Evolutionary conservation across 2,797 vertebrate genomes (phyloP).

Genomic region (Chelon labrosus): DNA sequence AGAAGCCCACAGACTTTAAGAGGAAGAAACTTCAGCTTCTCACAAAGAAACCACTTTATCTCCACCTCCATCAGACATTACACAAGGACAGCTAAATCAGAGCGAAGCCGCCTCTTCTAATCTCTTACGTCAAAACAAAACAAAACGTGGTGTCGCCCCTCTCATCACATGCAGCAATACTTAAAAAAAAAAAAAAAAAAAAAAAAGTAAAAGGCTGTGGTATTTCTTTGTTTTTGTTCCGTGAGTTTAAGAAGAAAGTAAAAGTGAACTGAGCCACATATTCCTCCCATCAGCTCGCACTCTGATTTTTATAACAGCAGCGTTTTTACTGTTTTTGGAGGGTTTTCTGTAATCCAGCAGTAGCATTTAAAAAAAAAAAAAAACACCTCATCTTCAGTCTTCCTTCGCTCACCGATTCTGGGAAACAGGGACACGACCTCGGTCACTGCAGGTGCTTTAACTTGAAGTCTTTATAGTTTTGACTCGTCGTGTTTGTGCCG

Average conservation of each 20-base stretch:
- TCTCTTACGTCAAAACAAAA: constrained; percentile 34
- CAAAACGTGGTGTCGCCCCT: constrained; percentile 27
- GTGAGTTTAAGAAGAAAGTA: constrained; percentile 28
- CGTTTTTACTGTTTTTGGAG: neutral
- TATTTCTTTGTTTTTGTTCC: constrained; percentile 1
- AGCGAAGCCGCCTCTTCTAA: constrained; percentile 7
- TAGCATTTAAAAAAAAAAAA: constrained; percentile 11
- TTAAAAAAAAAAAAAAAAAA: constrained; percentile 11
- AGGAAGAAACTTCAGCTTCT: constrained; percentile 98
- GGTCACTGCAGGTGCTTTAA: constrained; percentile 35
- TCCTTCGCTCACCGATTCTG: constrained; percentile 44
- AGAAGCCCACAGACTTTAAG: constrained; percentile 99
- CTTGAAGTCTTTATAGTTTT: constrained; percentile 9
- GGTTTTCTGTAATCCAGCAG: constrained; percentile 11
- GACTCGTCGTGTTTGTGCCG: constrained; percentile 10
- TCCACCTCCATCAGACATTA: constrained; percentile 97
- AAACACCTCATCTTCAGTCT: constrained; percentile 52
- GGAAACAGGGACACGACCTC: neutral
- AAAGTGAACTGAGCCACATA: constrained; percentile 39
- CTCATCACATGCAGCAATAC: constrained; percentile 71
- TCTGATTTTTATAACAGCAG: constrained; percentile 12
- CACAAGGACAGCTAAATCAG: constrained; percentile 90
- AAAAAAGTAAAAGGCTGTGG: neutral
- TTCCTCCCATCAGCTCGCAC: constrained; percentile 28
- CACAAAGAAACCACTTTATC: constrained; percentile 99